Conservation (phyloP, 2,797 vertebrate species). For the Notolepis coatsorum region DNA sequence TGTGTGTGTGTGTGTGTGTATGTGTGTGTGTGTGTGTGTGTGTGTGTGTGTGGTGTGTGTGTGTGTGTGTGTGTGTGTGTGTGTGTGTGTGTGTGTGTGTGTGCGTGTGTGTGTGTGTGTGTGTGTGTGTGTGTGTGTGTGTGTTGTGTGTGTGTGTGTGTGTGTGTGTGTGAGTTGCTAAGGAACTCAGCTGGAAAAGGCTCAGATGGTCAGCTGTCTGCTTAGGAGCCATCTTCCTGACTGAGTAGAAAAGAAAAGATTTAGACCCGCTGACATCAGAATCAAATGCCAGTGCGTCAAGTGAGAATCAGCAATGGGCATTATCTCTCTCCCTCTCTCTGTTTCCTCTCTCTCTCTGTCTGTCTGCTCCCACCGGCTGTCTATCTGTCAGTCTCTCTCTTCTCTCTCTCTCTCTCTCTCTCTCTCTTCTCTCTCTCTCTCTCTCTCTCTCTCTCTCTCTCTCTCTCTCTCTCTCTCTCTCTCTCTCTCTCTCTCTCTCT, state of each 20-base stretch:
- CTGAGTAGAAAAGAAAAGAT: conserved; percentile 43
- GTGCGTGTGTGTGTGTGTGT: neutral
- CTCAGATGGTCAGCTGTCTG: conserved; percentile 30
- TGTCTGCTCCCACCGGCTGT: too few relatives aligned
- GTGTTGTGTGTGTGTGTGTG: conserved; percentile 1
- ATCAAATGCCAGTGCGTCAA: conserved; percentile 8
- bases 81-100: neutral
- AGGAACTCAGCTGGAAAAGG: conserved; percentile 38
- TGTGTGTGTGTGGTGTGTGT: neutral
- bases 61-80: too few relatives aligned
- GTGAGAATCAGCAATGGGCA: conserved; percentile 30
- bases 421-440: too few relatives aligned
- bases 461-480: too few relatives aligned
- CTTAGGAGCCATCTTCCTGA: conserved; percentile 36
- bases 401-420: conserved; percentile 1
- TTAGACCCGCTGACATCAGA: conserved; percentile 34
- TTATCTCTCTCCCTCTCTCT: conserved; percentile 2
- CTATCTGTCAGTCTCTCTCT: too few relatives aligned
- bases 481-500: too few relatives aligned
- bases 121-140: conserved; percentile 6
- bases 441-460: too few relatives aligned
- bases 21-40: neutral
- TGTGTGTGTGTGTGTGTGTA: conserved; percentile 8
- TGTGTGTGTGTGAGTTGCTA: conserved; percentile 29
- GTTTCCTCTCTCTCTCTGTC: neutral